Evolutionary conservation across 2,888 invertebrate genomes (phyloP).

Genomic region (Acronicta leporina): DNA sequence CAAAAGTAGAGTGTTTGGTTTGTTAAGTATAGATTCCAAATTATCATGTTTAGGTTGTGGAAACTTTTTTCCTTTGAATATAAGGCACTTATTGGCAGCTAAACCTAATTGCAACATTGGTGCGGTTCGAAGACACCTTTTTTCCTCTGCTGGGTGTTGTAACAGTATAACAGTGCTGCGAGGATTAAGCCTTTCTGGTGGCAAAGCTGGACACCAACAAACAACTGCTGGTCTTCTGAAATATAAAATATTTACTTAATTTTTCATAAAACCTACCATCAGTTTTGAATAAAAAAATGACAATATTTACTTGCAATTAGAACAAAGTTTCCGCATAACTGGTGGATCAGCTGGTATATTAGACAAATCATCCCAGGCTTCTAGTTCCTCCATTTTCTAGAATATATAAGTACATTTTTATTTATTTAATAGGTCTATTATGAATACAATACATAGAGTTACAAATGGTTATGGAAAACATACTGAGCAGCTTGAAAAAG

Average conservation of each 20-base stretch:
- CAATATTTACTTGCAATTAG: conserved; percentile 92
- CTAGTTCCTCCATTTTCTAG: conserved; percentile 74
- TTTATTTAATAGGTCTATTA: not conserved
- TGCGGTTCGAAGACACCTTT: conserved; percentile 95
- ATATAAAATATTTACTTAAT: conserved; percentile 31
- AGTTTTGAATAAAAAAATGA: not conserved
- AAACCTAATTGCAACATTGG: conserved; percentile 95
- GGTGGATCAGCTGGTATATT: conserved; percentile 94
- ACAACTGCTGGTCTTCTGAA: conserved; percentile 94
- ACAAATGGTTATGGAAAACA: no score
- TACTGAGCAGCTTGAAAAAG: no score
- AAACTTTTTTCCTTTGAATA: conserved; percentile 95
- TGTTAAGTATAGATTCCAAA: conserved; percentile 90
- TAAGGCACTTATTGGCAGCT: conserved; percentile 92
- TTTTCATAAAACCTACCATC: not conserved
- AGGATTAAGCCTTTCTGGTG: conserved; percentile 91
- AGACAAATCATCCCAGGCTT: conserved; percentile 92
- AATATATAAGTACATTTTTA: not conserved
- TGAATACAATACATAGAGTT: no score
- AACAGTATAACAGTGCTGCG: conserved; percentile 93
- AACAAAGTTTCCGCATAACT: conserved; percentile 91
- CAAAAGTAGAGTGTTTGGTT: conserved; percentile 92
- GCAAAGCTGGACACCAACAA: conserved; percentile 97
- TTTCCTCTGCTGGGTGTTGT: conserved; percentile 98
- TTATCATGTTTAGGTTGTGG: conserved; percentile 91